Conservation (phyloP, 2,888 invertebrate genomes). For the Lepidochitona cinerea region DNA sequence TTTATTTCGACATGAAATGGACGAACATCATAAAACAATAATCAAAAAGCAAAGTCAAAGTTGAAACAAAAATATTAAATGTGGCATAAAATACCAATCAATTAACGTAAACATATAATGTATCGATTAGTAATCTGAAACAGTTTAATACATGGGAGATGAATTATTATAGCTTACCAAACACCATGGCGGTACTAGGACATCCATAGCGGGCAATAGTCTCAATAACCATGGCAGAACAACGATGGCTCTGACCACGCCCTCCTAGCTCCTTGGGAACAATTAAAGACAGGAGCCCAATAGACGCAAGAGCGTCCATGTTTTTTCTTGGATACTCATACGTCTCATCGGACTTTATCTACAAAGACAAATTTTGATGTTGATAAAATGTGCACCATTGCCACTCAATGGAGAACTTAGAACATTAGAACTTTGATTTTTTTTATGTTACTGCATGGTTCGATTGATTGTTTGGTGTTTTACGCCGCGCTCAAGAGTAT, state of each 20-base stretch:
- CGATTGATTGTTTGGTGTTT: too few species aligned
- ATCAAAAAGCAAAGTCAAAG: too few species aligned
- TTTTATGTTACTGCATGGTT: too few species aligned
- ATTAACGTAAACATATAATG: too few species aligned
- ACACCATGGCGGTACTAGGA: constrained; percentile 10
- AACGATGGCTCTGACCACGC: constrained; percentile 5
- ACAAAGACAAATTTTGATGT: neutral
- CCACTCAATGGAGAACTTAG: too few species aligned
- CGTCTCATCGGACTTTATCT: constrained; percentile 6
- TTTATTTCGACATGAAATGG: too few species aligned
- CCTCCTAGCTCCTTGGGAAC: constrained; percentile 9
- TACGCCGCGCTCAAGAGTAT: too few species aligned
- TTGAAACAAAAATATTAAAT: neutral
- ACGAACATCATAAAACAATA: too few species aligned
- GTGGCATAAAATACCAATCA: too few species aligned
- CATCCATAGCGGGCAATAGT: constrained; percentile 14
- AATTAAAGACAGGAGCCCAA: neutral
- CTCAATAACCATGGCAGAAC: constrained; percentile 5
- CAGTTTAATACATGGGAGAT: too few species aligned
- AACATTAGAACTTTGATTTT: too few species aligned
- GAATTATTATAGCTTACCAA: neutral
- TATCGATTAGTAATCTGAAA: too few species aligned
- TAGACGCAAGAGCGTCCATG: constrained; percentile 3
- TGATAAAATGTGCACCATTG: neutral
- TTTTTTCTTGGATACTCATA: constrained; percentile 8